Percentiles rank a stretch among this genome's conserved stretches.
Evolutionary conservation across 2,888 invertebrate species (phyloP).

Genomic region (Xylophagus ater): DNA sequence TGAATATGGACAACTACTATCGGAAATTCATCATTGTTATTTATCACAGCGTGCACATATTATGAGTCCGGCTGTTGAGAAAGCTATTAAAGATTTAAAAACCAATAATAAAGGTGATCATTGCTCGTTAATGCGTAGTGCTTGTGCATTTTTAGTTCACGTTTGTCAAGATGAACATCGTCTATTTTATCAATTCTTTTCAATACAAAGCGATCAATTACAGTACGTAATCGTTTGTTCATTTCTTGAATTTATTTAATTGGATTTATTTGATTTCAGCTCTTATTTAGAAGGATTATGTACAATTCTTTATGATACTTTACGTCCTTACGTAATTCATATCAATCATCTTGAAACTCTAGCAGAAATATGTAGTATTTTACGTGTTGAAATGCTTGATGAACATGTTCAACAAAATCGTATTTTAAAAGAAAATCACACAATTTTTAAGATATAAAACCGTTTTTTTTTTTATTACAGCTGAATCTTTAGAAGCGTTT

Average conservation of each 20-base stretch:
- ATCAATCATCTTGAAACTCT: constrained; percentile 95
- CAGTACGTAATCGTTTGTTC: constrained; percentile 38
- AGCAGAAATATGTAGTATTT: constrained; percentile 89
- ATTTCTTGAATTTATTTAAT: neutral
- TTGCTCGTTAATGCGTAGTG: constrained; percentile 73
- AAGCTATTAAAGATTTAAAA: constrained; percentile 55
- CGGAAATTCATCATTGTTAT: constrained; percentile 76
- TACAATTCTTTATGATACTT: constrained; percentile 77
- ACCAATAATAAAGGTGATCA: constrained; percentile 58
- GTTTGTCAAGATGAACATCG: constrained; percentile 91
- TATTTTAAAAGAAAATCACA: constrained; percentile 24
- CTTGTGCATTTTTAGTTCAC: constrained; percentile 83
- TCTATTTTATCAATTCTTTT: constrained; percentile 84
- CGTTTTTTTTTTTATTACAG: constrained; percentile 31
- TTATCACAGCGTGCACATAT: constrained; percentile 58
- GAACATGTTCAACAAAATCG: constrained; percentile 79
- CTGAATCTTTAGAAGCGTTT: constrained; percentile 62
- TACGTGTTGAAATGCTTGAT: constrained; percentile 83
- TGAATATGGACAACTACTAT: constrained; percentile 61
- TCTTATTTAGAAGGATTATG: constrained; percentile 76
- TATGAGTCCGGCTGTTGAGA: constrained; percentile 57
- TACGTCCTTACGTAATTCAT: constrained; percentile 89
- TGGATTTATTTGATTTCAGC: constrained; percentile 34
- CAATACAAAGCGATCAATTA: constrained; percentile 51
- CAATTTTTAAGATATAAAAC: neutral